These are phyloP conservation scores for Rhyzopertha dominica DNA, from an alignment of 1,140 invertebrate species.

Conservation along the genomic window DNA sequence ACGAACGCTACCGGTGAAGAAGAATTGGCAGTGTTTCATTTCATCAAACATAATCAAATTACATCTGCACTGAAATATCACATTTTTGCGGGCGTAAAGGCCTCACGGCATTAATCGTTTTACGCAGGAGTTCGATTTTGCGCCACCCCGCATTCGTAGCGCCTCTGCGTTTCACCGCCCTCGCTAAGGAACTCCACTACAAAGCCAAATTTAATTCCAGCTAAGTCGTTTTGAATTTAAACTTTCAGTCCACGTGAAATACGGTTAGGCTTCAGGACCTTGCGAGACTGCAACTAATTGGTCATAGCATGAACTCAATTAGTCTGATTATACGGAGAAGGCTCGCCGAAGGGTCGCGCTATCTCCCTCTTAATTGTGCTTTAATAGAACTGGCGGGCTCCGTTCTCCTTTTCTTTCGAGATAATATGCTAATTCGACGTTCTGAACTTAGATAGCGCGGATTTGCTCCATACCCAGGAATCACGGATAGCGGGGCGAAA, in stretches of 20 bases:
- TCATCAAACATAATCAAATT: too few species aligned
- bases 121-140: conserved; percentile 5
- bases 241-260: conserved; percentile 25
- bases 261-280: conserved; percentile 23
- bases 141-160: conserved; percentile 12
- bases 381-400: too few species aligned
- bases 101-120: too few species aligned
- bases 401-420: background rate
- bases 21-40: too few species aligned
- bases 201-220: conserved; percentile 23
- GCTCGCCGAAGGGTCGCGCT: conserved; percentile 17
- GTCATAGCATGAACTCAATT: conserved; percentile 28
- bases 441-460: too few species aligned
- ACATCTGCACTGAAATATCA: too few species aligned
- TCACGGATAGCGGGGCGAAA: too few species aligned
- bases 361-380: conserved; percentile 18
- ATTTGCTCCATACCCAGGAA: too few species aligned
- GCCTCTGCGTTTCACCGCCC: too few species aligned
- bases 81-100: too few species aligned
- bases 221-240: conserved; percentile 25
- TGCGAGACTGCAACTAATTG: conserved; percentile 25
- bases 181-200: conserved; percentile 21
- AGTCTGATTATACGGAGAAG: conserved; percentile 23
- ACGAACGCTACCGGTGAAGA: too few species aligned
- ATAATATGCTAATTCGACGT: background rate